Percentiles rank a stretch among this genome's conserved stretches.
Conservation (phyloP, 2,888 invertebrate genomes). For the Morpho helenor region DNA sequence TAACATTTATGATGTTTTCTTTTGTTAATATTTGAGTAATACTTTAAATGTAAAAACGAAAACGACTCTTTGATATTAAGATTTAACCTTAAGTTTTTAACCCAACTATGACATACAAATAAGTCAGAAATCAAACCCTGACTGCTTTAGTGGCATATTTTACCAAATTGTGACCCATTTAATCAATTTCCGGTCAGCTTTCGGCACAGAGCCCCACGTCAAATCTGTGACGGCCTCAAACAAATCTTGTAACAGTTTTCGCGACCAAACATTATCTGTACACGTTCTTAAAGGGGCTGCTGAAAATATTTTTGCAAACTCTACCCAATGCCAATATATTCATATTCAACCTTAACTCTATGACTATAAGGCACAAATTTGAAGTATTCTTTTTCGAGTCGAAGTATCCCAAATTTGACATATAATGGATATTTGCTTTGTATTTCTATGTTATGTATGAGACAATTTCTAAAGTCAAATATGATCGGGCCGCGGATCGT, state of each 20-base stretch:
- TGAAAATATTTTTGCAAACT: not conserved
- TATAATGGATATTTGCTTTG: constrained; percentile 23
- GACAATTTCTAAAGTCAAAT: constrained; percentile 28
- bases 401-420: constrained; percentile 5
- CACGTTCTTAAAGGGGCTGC: not conserved
- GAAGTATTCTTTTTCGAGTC: not conserved
- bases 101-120: no score
- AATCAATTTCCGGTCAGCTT: not conserved
- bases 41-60: no score
- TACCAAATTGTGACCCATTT: no score
- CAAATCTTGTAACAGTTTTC: not conserved
- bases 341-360: not conserved
- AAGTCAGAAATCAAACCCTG: no score
- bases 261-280: not conserved
- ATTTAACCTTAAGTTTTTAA: no score
- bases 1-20: no score
- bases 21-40: no score
- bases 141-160: no score
- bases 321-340: not conserved
- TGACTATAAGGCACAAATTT: not conserved
- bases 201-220: not conserved
- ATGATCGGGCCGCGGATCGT: constrained; percentile 22
- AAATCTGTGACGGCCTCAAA: not conserved
- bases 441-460: constrained; percentile 17
- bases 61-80: no score